These are phyloP conservation scores for human (Homo sapiens) DNA, from an alignment of 2,113 vertebrate genomes.

Conservation along the genomic window GRCh38 chr3:115456001-115456500, in stretches of 20 bases:
- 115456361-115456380: not conserved
- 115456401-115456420: not conserved
- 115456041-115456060: not conserved
- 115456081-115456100: not conserved
- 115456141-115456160: not conserved
- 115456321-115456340: not conserved
- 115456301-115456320: not conserved
- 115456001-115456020: not conserved
- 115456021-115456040: not conserved
- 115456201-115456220: not conserved
- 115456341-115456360: not conserved
- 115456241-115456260: not conserved
- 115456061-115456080: not conserved
- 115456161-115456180: not conserved
- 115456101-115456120: not conserved
- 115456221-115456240: not conserved
- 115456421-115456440: not conserved
- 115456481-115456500: not conserved
- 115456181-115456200: not conserved
- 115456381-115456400: not conserved
- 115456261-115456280: not conserved
- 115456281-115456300: not conserved
- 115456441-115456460: not conserved
- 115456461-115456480: not conserved
- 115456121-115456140: not conserved